phyloP scores from a whole-genome alignment of 2,888 invertebrate genomes.

The Melieria omissa region DNA sequence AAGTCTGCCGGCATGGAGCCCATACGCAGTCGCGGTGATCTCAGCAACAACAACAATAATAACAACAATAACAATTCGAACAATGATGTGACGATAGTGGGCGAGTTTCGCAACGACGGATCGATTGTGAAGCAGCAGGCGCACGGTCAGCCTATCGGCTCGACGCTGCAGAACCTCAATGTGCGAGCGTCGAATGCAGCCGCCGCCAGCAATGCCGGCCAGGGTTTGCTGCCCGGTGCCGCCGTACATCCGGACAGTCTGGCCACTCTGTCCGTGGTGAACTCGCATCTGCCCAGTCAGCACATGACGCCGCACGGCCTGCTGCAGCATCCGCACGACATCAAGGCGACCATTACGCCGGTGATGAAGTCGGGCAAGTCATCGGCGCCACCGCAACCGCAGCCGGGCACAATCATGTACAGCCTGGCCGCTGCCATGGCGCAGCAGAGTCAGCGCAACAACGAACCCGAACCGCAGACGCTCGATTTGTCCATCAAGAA shows the following conservation, averaged over 20 bases:
- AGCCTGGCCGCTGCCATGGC: constrained; percentile 53
- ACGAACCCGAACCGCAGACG: constrained; percentile 74
- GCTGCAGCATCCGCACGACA: constrained; percentile 61
- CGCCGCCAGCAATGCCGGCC: constrained; percentile 15
- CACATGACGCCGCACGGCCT: constrained; percentile 50
- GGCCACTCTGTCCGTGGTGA: constrained; percentile 78
- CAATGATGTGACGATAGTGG: constrained; percentile 65
- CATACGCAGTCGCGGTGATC: constrained; percentile 27
- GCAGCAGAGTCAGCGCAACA: constrained; percentile 60
- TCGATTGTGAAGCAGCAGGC: constrained; percentile 55
- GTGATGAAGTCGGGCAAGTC: constrained; percentile 59
- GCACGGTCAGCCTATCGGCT: constrained; percentile 49
- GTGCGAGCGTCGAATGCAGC: constrained; percentile 41
- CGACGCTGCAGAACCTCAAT: constrained; percentile 39
- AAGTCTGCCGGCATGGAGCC: constrained; percentile 22
- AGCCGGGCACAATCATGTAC: constrained; percentile 62
- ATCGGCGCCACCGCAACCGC: constrained; percentile 55
- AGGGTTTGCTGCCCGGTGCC: constrained; percentile 38
- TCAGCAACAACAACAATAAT: constrained; percentile 47
- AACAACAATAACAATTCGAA: constrained; percentile 48
- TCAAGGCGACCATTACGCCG: constrained; percentile 77
- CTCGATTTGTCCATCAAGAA: constrained; percentile 83
- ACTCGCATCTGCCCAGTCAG: constrained; percentile 63
- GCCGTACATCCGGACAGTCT: constrained; percentile 66
- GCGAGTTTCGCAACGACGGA: constrained; percentile 66